These are phyloP conservation scores for Ophion ventricosus DNA, from an alignment of 2,888 invertebrate species.

Conservation along the genomic window DNA sequence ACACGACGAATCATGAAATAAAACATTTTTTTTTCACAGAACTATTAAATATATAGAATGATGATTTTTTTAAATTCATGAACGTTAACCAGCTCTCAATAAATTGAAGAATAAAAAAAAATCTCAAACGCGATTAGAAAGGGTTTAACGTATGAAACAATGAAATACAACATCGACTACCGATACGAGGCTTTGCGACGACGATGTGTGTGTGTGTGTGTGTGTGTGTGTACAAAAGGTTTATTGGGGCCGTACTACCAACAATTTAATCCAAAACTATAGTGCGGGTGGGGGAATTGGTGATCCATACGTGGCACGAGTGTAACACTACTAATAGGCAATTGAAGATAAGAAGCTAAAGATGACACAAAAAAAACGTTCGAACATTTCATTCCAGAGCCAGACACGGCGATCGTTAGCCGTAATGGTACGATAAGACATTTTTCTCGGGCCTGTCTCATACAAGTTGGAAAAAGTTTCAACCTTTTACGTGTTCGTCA, in stretches of 20 bases:
- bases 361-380: slow-evolving; percentile 8
- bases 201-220: neutral
- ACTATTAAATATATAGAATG: too few relatives aligned
- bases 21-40: too few relatives aligned
- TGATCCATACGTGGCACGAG: neutral
- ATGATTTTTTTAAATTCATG: too few relatives aligned
- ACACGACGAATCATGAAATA: too few relatives aligned
- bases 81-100: too few relatives aligned
- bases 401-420: slow-evolving; percentile 12
- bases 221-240: too few relatives aligned
- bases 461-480: neutral
- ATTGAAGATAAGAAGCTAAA: slow-evolving; percentile 24
- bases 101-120: too few relatives aligned
- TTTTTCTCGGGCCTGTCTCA: neutral
- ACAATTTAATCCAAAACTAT: neutral
- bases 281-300: slow-evolving; percentile 17
- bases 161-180: neutral
- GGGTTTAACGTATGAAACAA: neutral
- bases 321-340: neutral
- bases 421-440: neutral
- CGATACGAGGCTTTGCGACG: neutral
- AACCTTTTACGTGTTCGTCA: neutral
- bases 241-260: neutral
- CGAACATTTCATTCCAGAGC: slow-evolving; percentile 10
- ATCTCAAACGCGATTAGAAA: neutral